Evolutionary conservation across 2,113 vertebrate genomes (phyloP).

Genomic region (Lipotes vexillifer): DNA sequence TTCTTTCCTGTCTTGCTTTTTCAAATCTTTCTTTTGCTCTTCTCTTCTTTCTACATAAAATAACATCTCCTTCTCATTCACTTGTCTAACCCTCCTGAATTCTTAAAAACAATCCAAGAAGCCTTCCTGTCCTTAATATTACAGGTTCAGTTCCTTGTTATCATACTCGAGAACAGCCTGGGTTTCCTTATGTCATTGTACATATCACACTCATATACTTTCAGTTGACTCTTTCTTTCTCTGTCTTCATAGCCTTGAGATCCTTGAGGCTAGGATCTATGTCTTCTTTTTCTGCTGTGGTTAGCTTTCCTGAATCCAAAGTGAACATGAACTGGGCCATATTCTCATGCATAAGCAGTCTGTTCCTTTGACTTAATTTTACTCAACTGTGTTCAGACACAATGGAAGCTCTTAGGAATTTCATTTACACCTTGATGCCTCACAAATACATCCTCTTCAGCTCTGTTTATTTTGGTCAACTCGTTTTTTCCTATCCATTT

Average conservation of each 20-base stretch:
- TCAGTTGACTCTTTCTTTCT: not conserved
- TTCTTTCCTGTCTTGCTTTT: not conserved
- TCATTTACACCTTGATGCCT: constrained; percentile 40
- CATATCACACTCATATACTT: not conserved
- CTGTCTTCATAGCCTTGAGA: not conserved
- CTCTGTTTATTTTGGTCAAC: constrained; percentile 18
- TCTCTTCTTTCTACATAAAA: not conserved
- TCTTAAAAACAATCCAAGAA: not conserved
- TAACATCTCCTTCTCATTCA: not conserved
- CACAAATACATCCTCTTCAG: constrained; percentile 13
- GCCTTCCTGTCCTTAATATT: not conserved
- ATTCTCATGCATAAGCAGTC: not conserved
- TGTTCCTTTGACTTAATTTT: not conserved
- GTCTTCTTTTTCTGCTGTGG: not conserved
- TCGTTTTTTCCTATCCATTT: constrained; percentile 41
- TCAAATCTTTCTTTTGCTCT: not conserved
- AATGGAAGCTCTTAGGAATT: constrained; percentile 13
- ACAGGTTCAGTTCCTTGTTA: not conserved
- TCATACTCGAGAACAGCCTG: not conserved
- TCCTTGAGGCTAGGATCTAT: not conserved
- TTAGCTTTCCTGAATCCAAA: not conserved
- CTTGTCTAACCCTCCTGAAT: not conserved
- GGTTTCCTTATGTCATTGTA: not conserved
- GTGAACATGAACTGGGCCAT: not conserved
- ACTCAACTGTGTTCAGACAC: not conserved